phyloP scores from a whole-genome alignment of 1,140 invertebrate genomes.

The Hycleus cichorii region DNA sequence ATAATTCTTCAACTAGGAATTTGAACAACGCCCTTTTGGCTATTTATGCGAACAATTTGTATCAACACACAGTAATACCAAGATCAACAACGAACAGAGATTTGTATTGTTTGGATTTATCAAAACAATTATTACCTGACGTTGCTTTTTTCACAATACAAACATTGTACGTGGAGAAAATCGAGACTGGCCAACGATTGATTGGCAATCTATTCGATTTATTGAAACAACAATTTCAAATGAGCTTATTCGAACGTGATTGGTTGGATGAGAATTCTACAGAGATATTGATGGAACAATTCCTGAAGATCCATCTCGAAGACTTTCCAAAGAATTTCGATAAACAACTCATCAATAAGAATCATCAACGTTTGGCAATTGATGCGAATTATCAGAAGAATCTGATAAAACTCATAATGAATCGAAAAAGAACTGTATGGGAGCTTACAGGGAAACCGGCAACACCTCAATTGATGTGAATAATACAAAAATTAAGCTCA shows the following conservation, averaged over 20 bases:
- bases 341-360: too few relatives aligned
- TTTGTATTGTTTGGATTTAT: conserved; percentile 17
- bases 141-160: background rate
- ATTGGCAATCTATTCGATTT: conserved; percentile 2
- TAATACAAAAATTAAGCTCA: too few relatives aligned
- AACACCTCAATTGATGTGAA: too few relatives aligned
- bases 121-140: conserved; percentile 18
- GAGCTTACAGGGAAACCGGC: too few relatives aligned
- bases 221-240: conserved; percentile 9
- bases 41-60: conserved; percentile 20
- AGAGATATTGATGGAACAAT: conserved; percentile 3
- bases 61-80: conserved; percentile 17
- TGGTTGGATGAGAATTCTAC: conserved; percentile 16
- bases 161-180: background rate
- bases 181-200: background rate
- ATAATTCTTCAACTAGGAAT: background rate
- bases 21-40: conserved; percentile 17
- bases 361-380: too few relatives aligned
- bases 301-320: background rate
- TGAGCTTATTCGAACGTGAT: background rate
- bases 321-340: too few relatives aligned
- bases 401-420: too few relatives aligned
- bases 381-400: conserved; percentile 4
- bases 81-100: background rate
- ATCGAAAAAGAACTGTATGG: too few relatives aligned